Percentiles rank a stretch among this genome's conserved stretches.
Conservation (phyloP, 2,888 invertebrate genomes). For the Girardia tigrina region DNA sequence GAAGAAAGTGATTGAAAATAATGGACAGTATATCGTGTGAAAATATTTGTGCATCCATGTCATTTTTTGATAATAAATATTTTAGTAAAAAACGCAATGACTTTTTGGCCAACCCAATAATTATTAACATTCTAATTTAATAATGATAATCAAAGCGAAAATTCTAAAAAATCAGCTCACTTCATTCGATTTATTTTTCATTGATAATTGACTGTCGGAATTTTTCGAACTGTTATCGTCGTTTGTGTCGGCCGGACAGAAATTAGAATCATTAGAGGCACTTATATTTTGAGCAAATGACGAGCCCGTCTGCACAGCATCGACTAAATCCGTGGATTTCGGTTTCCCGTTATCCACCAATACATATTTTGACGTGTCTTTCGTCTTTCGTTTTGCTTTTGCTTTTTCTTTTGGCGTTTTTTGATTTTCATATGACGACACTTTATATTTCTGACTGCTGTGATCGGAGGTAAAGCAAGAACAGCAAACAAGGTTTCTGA, state of each 20-base stretch:
- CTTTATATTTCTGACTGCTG: conserved; percentile 6
- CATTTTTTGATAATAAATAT: no score
- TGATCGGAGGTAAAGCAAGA: neutral
- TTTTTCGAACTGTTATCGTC: neutral
- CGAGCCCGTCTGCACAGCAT: neutral
- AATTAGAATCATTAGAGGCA: neutral
- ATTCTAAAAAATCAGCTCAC: no score
- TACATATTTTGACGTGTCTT: neutral
- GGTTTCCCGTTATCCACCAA: neutral
- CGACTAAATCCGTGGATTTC: neutral
- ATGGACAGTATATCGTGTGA: no score
- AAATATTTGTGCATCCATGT: no score
- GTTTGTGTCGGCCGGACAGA: neutral
- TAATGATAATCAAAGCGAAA: no score
- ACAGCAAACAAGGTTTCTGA: conserved; percentile 12
- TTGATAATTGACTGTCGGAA: neutral
- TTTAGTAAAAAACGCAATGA: no score
- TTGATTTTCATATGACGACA: neutral
- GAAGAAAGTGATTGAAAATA: no score
- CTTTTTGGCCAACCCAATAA: no score
- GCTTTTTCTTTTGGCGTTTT: neutral
- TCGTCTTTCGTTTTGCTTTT: neutral
- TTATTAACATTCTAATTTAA: no score
- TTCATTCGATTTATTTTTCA: neutral
- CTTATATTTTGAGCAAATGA: conserved; percentile 2